Conservation (phyloP, 1,140 invertebrate species). For the Ectropis grisescens region DNA sequence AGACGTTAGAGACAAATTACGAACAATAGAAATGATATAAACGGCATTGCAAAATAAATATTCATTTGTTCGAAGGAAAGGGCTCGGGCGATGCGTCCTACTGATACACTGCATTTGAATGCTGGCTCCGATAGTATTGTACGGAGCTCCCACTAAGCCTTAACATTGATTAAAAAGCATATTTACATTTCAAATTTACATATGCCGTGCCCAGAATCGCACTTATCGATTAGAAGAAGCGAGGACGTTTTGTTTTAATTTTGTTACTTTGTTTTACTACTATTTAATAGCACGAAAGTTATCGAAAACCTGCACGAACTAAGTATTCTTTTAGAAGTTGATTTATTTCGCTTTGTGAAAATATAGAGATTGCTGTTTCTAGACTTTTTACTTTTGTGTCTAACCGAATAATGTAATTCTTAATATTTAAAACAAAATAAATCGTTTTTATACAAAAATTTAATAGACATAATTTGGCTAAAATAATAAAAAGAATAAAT, state of each 20-base stretch:
- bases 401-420: too few relatives aligned
- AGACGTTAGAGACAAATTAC: conserved; percentile 35
- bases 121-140: conserved; percentile 43
- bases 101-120: conserved; percentile 47
- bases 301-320: too few relatives aligned
- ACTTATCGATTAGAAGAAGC: conserved; percentile 43
- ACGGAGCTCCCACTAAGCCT: conserved; percentile 20
- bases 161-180: conserved; percentile 55
- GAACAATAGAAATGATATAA: conserved; percentile 43
- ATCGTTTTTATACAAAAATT: too few relatives aligned
- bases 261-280: conserved; percentile 19
- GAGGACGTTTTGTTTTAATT: conserved; percentile 32
- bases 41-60: conserved; percentile 42
- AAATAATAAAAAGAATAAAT: too few relatives aligned
- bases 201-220: conserved; percentile 47
- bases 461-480: too few relatives aligned
- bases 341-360: too few relatives aligned
- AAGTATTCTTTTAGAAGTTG: too few relatives aligned
- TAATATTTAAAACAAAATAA: too few relatives aligned
- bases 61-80: conserved; percentile 40
- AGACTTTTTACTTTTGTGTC: too few relatives aligned
- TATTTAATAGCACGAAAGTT: background rate
- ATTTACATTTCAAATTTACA: conserved; percentile 57
- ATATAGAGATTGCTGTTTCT: too few relatives aligned
- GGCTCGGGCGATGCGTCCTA: conserved; percentile 27